Evolutionary conservation across 1,140 invertebrate species (phyloP), one percentile per base, ranked within the genome.

Genomic region (Drosophila sulfurigaster): DNA sequence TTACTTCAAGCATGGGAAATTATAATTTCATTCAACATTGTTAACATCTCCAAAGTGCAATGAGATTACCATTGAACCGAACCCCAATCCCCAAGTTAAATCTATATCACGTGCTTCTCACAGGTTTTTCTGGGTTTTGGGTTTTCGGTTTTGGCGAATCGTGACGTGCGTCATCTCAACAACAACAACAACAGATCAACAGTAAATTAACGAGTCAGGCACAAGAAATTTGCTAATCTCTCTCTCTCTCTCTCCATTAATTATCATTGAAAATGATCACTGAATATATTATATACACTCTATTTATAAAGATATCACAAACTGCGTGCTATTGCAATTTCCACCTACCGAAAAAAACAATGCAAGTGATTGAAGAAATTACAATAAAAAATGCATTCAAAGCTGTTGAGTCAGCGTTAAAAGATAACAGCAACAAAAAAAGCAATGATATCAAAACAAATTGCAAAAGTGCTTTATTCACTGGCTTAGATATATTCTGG

Each of bases 1-100:
- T 57, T 48, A 32, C n/a, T 28, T 16, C 30, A 52, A 45, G 57
- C 63, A 30, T 74, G 71, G 32, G 71, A 74, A 73, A 65, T 60
- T 8, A 38, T 8, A 10, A 56, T 49, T 62, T 62, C 49, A 62
- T 68, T 73, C 64, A 60, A 51, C 52, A 46, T 62, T 52, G 38
- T 43, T 58, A n/a, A 3, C 5, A 43, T 3, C 38, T 28, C 25
- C 41, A n/a, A 46, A 60, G 58, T 60, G 13, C 43, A 48, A 2
- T 3, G 41, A 13, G 15, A 48, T 59, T 25, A 48, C 13, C 28
- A 65, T 56, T 41, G 54, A 35, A 15, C 20, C 20, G 20, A 35
- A 32, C 11, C 11, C 30, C 4, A 5, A 13, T 25, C 7, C 10
- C 20, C n/a, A 15, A 32, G 1, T 11, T 16, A 0, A 11, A 10